phyloP scores from a whole-genome alignment of 2,113 vertebrate genomes.

The Anseranas semipalmata region DNA sequence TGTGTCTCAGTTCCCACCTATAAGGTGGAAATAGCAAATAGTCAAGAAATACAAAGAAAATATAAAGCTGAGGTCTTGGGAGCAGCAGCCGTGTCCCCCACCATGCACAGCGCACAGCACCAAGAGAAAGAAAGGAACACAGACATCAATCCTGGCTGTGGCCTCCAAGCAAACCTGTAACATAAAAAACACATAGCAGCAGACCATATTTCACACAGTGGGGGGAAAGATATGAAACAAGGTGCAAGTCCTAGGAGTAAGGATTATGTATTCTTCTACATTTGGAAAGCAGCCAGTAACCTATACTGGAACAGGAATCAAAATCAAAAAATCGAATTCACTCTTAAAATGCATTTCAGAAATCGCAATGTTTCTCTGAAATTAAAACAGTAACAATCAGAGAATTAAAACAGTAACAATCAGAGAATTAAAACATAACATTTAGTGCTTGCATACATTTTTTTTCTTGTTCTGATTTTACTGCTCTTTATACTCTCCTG shows the following conservation, averaged over 20 bases:
- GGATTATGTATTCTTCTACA: neutral
- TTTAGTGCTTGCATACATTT: neutral
- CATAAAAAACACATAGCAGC: neutral
- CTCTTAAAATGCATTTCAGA: neutral
- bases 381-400: neutral
- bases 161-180: neutral
- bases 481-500: neutral
- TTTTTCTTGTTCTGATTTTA: neutral
- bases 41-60: neutral
- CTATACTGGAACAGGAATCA: neutral
- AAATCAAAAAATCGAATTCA: neutral
- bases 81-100: neutral
- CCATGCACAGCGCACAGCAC: neutral
- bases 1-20: neutral
- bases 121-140: no score
- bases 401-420: neutral
- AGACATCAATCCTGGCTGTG: neutral
- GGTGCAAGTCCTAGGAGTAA: neutral
- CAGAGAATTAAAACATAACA: neutral
- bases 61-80: neutral
- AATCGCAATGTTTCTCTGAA: neutral
- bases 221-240: neutral
- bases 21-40: neutral
- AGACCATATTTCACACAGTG: neutral
- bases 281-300: neutral